phyloP scores from a whole-genome alignment of 1,140 invertebrate species.

The Nebria ingens region DNA sequence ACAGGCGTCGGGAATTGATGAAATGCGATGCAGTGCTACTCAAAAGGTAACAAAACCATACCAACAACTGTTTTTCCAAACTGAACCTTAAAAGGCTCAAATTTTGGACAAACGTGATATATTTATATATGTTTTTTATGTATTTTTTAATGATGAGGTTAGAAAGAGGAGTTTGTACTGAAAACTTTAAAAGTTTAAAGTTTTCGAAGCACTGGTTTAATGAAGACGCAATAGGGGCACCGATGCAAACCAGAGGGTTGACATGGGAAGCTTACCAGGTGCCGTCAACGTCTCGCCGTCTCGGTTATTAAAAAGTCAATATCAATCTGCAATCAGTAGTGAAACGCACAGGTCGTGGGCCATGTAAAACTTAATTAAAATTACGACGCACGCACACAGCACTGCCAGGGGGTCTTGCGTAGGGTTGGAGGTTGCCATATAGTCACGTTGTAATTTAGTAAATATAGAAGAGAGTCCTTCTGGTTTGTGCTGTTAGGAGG shows the following conservation, averaged over 20 bases:
- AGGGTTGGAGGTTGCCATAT: neutral
- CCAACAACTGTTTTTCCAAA: too few relatives aligned
- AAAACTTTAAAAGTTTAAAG: too few relatives aligned
- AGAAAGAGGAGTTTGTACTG: too few relatives aligned
- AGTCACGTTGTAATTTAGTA: neutral
- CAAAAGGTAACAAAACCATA: too few relatives aligned
- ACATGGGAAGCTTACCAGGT: neutral
- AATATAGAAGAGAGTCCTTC: too few relatives aligned
- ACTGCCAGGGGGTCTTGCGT: too few relatives aligned
- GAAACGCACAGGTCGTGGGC: neutral
- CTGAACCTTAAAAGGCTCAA: too few relatives aligned
- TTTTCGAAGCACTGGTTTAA: neutral
- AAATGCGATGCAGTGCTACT: neutral
- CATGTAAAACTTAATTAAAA: neutral
- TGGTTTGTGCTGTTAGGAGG: too few relatives aligned
- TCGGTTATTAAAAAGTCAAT: neutral
- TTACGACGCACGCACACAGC: neutral
- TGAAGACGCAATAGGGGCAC: neutral
- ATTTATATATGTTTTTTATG: too few relatives aligned
- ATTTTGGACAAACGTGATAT: too few relatives aligned
- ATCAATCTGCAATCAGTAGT: neutral
- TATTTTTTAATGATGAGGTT: too few relatives aligned
- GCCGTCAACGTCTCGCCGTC: neutral
- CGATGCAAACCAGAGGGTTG: neutral
- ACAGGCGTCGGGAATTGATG: neutral